Evolutionary conservation across 92 coral and sea anemone species (phyloP), one percentile per base, ranked within the genome.

Genomic region (Porites evermanni): DNA sequence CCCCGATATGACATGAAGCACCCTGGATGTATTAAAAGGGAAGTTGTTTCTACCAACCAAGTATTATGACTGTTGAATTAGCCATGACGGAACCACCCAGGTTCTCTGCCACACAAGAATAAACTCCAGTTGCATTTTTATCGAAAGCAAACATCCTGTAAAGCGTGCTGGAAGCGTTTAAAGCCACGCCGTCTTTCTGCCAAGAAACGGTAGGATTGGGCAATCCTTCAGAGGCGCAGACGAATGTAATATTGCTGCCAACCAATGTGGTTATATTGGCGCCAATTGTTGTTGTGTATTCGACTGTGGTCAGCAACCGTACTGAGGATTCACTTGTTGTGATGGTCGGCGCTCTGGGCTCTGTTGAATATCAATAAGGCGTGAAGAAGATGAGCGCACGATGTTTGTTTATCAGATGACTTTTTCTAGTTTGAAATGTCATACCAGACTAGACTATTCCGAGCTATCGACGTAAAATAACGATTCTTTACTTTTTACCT

Each of bases 31-130:
- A 59, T 38, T 38, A 38, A 11, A 63, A 63, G 2, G 19, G 14
- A 63, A 7, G 32, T 14, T n/a, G 26, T 66, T 32, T 7, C 52
- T 19, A 73, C 87, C 52, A 20, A 83, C 87, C 87, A 63, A 87
- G 83, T 56, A 93, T 78, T 44, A 86, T 88, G 4, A 94, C 58
- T 2, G 79, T 50, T 26, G 98, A 94, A 66, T 75, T 65, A 1
- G 83, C 88, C 26, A 77, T 84, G 18, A 75, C 54, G 5, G 53
- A 72, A 56, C 98, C 98, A 2, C 85, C 95, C 26, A 94, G 88
- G 79, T 94, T 94, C 18, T 79, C 77, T 12, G 98, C 98, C 18
- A 80, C 86, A 53, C 98, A 94, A 8, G 95, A 89, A 73, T 87
- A 94, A 4, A 38, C 82, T 24, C 93, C 95, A 29, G 91, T 82